A percentile compares a stretch with the other conserved stretches of the same genome.
Conservation (phyloP, 2,113 vertebrate genomes). For the Chaenogobius annularis region DNA sequence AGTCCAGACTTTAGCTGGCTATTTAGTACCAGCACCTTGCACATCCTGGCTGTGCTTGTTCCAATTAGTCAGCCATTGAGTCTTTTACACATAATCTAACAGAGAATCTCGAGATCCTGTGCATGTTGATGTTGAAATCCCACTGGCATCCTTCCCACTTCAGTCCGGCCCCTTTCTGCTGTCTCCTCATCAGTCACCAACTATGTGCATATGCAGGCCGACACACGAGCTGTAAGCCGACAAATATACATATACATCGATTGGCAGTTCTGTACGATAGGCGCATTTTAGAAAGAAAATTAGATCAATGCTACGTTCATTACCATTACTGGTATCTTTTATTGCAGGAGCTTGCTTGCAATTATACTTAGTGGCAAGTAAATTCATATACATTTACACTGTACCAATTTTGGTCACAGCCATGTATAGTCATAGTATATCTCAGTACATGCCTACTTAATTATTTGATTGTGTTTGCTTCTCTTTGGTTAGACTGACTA, state of each 20-base stretch:
- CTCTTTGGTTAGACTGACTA: no score
- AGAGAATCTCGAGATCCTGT: constrained; percentile 19
- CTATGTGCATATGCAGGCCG: constrained; percentile 3
- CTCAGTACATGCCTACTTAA: no score
- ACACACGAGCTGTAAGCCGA: constrained; percentile 10
- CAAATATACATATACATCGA: not conserved
- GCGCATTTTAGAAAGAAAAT: not conserved
- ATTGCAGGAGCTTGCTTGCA: not conserved
- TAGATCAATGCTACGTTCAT: not conserved
- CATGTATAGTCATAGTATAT: no score
- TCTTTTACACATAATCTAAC: constrained; percentile 28
- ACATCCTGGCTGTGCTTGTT: constrained; percentile 35
- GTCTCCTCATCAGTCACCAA: not conserved
- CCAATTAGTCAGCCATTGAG: constrained; percentile 36
- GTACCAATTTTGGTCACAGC: not conserved
- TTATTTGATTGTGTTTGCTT: not conserved
- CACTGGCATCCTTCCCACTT: constrained; percentile 27
- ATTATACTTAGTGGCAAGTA: not conserved
- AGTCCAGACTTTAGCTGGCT: constrained; percentile 31
- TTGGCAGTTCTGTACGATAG: not conserved
- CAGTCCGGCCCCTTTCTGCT: not conserved
- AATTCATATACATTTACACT: not conserved
- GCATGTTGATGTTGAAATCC: constrained; percentile 38
- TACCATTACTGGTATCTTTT: not conserved
- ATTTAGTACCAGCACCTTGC: constrained; percentile 32